phyloP scores from a whole-genome alignment of 2,113 vertebrate species.

The Tichodroma muraria region DNA sequence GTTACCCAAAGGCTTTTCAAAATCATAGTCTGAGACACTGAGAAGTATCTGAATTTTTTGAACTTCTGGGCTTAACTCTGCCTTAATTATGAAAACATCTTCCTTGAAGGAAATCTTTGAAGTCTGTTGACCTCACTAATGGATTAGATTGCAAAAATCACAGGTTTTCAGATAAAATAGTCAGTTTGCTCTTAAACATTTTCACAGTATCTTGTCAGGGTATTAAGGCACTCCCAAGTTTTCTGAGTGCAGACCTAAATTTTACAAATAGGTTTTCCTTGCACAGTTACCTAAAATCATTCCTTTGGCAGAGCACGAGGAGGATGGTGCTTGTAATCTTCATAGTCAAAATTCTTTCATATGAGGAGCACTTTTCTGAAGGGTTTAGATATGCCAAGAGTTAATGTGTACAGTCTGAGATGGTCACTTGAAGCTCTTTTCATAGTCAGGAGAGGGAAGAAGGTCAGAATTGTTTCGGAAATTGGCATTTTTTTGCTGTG shows the following conservation, averaged over 20 bases:
- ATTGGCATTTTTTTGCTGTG: background rate
- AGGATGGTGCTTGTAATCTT: background rate
- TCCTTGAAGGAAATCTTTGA: background rate
- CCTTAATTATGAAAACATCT: background rate
- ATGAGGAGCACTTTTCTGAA: background rate
- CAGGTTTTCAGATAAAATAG: background rate
- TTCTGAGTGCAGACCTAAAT: background rate
- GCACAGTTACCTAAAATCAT: background rate
- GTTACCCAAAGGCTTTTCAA: background rate
- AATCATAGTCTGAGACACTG: background rate
- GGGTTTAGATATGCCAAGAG: background rate
- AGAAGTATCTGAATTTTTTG: background rate
- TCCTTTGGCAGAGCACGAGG: background rate
- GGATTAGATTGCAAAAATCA: background rate
- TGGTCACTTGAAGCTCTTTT: background rate
- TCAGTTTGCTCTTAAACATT: background rate
- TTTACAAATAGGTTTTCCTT: background rate
- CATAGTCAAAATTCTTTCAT: background rate
- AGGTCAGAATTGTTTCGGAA: background rate
- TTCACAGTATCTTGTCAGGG: background rate
- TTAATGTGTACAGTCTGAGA: background rate
- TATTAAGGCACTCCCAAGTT: background rate
- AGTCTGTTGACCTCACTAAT: background rate
- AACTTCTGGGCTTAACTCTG: background rate
- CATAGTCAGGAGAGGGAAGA: background rate